Conservation (phyloP, 1,140 invertebrate species). For the Brachionus rubens region DNA sequence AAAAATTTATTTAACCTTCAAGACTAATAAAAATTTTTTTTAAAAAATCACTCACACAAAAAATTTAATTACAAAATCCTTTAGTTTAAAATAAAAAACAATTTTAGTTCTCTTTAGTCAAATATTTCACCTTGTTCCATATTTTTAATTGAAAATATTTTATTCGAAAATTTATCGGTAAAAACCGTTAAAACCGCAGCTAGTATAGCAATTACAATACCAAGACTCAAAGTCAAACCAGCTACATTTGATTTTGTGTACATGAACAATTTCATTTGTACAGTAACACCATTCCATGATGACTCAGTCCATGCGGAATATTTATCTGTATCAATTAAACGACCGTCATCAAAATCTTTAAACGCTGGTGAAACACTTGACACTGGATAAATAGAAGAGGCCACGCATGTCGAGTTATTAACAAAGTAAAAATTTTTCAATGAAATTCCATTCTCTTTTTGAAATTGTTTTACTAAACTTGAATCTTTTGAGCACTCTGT, state of each 20-base stretch:
- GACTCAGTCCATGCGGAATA: conserved; percentile 38
- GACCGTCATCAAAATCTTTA: conserved; percentile 29
- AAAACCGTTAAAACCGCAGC: background rate
- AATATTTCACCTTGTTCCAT: conserved; percentile 12
- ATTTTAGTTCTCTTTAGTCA: conserved; percentile 4
- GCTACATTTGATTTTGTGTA: background rate
- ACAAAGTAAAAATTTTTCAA: conserved; percentile 33
- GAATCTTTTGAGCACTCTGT: conserved; percentile 23
- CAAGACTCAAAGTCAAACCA: background rate
- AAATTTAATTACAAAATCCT: no score
- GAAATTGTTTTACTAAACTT: background rate
- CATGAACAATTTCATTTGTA: conserved; percentile 44
- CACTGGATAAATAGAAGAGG: conserved; percentile 6
- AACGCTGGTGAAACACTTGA: conserved; percentile 42
- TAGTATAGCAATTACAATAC: background rate
- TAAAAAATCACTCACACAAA: no score
- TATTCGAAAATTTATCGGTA: background rate
- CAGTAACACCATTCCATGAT: conserved; percentile 23
- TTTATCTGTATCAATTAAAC: background rate
- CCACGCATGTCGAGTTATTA: conserved; percentile 1
- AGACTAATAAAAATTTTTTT: no score
- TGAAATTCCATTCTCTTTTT: conserved; percentile 19
- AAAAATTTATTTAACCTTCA: no score
- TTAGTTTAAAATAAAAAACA: no score
- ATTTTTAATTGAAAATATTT: background rate